phyloP scores from a whole-genome alignment of 2,113 vertebrate genomes.

The Holacanthus passer region DNA sequence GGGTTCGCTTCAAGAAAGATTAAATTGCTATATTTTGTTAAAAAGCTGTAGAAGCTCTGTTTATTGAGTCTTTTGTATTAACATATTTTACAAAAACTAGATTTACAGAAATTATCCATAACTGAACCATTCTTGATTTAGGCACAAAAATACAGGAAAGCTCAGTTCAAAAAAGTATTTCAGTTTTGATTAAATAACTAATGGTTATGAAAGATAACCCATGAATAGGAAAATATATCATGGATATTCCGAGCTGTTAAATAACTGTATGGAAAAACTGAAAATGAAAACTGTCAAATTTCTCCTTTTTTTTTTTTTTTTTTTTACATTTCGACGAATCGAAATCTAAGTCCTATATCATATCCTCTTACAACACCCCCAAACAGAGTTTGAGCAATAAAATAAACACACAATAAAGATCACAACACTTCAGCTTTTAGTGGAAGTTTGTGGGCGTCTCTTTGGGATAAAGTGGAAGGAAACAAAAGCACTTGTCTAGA shows the following conservation, averaged over 20 bases:
- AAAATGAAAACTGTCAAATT: constrained; percentile 32
- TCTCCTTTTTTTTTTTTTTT: background rate
- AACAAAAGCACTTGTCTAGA: constrained; percentile 52
- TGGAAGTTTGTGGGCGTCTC: constrained; percentile 64
- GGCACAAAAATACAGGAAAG: constrained; percentile 76
- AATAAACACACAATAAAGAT: constrained; percentile 50
- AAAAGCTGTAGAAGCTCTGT: constrained; percentile 73
- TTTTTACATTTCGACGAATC: constrained; percentile 14
- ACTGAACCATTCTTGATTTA: constrained; percentile 66
- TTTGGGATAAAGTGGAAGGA: constrained; percentile 69
- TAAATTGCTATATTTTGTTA: constrained; percentile 37
- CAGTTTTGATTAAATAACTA: constrained; percentile 52
- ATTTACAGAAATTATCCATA: constrained; percentile 75
- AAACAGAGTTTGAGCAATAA: constrained; percentile 43
- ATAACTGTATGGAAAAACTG: constrained; percentile 29
- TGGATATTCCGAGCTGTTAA: constrained; percentile 42
- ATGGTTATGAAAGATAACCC: constrained; percentile 56
- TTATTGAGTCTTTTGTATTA: constrained; percentile 78
- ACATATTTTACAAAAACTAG: constrained; percentile 80
- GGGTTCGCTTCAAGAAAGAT: background rate
- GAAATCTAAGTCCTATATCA: constrained; percentile 30
- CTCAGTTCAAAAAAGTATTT: constrained; percentile 58
- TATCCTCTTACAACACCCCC: constrained; percentile 20
- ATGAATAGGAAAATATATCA: constrained; percentile 59
- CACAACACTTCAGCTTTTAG: constrained; percentile 50